Evolutionary conservation across 2,797 vertebrate species (phyloP).

Genomic region (Amniataba percoides): DNA sequence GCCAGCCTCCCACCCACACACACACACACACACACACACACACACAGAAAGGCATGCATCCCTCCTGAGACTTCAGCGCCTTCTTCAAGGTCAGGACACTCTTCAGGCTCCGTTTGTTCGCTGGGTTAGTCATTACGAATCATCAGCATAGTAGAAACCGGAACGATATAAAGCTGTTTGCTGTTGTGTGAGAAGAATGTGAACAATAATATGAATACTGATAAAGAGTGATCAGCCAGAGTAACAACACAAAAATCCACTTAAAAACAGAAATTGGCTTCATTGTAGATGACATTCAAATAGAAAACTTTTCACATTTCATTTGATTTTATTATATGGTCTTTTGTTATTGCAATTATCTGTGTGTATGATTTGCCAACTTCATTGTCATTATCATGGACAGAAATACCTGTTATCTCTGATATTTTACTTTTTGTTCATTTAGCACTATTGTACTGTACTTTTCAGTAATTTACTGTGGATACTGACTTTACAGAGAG

Average conservation of each 20-base stretch:
- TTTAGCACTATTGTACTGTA: not conserved
- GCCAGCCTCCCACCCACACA: not conserved
- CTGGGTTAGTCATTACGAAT: slow-evolving; percentile 11
- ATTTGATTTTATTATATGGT: not conserved
- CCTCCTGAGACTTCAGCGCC: slow-evolving; percentile 25
- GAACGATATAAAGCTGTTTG: not conserved
- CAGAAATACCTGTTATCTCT: not conserved
- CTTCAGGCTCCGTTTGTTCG: slow-evolving; percentile 30
- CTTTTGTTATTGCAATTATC: not conserved
- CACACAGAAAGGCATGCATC: slow-evolving; percentile 6
- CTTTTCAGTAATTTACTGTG: not conserved
- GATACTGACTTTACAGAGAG: not conserved
- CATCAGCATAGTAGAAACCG: not conserved
- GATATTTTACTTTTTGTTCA: not conserved
- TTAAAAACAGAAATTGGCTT: not conserved
- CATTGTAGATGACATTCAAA: not conserved
- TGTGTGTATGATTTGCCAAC: not conserved
- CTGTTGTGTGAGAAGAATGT: not conserved
- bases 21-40: slow-evolving; percentile 29
- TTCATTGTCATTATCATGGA: not conserved
- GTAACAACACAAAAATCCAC: not conserved
- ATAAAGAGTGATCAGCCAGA: not conserved
- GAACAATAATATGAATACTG: not conserved
- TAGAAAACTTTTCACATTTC: not conserved
- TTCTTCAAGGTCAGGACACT: slow-evolving; percentile 34